Evolutionary conservation across 2,888 invertebrate genomes (phyloP).

Genomic region (Macrophya annulata): DNA sequence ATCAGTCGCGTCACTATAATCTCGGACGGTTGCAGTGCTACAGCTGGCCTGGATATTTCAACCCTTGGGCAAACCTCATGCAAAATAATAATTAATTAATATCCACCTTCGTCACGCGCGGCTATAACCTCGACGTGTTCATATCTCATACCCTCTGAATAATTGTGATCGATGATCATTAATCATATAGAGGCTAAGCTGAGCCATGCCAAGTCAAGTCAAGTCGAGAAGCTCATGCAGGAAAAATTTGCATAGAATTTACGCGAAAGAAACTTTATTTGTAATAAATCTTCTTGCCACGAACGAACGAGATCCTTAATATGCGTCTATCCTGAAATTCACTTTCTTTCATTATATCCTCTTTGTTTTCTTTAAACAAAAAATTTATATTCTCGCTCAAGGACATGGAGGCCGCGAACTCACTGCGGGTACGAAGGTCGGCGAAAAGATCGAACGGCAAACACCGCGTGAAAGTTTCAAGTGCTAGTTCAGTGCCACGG

Average conservation of each 20-base stretch:
- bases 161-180: slow-evolving; percentile 28
- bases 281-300: not conserved
- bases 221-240: not conserved
- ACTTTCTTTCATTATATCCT: not conserved
- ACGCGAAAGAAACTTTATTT: not conserved
- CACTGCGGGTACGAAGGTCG: slow-evolving; percentile 34
- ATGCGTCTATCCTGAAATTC: not conserved
- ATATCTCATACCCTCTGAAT: slow-evolving; percentile 10
- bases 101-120: slow-evolving; percentile 32
- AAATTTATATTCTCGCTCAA: not conserved
- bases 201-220: not conserved
- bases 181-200: not conserved
- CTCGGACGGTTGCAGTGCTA: not conserved
- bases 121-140: not conserved
- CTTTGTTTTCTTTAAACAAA: not conserved
- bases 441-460: slow-evolving; percentile 65
- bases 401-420: not conserved
- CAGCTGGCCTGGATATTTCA: slow-evolving; percentile 12
- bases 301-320: not conserved
- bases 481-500: slow-evolving; percentile 77
- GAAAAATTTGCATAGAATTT: not conserved
- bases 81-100: slow-evolving; percentile 1
- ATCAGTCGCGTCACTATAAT: not conserved
- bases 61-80: slow-evolving; percentile 7
- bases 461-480: slow-evolving; percentile 73